phyloP scores from a whole-genome alignment of 2,888 invertebrate genomes.

The Leistus spinibarbis region DNA sequence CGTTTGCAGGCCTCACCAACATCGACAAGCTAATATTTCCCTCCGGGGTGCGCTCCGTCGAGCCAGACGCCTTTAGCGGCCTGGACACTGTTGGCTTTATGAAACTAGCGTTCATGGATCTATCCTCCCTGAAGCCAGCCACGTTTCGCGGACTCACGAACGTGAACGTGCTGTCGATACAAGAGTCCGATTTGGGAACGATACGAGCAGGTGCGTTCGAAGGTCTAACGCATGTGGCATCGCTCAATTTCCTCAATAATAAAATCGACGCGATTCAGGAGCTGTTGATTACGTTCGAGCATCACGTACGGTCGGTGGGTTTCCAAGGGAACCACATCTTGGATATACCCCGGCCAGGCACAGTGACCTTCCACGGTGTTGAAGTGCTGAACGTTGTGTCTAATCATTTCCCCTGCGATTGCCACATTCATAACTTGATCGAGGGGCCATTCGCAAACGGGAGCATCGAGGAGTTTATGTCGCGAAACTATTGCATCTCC shows the following conservation, averaged over 20 bases:
- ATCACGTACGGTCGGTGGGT: conserved; percentile 72
- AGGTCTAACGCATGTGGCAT: conserved; percentile 73
- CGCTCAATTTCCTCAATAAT: conserved; percentile 79
- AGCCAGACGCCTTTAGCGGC: conserved; percentile 81
- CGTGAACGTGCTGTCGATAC: conserved; percentile 75
- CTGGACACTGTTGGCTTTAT: conserved; percentile 81
- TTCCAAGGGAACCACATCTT: conserved; percentile 84
- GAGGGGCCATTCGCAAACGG: conserved; percentile 76
- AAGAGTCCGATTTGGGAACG: conserved; percentile 82
- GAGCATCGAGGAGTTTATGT: conserved; percentile 69
- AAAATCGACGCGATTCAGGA: conserved; percentile 84
- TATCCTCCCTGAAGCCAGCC: conserved; percentile 70
- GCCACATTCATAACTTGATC: conserved; percentile 78
- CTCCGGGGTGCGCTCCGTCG: conserved; percentile 75
- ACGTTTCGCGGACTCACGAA: conserved; percentile 80
- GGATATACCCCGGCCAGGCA: conserved; percentile 72
- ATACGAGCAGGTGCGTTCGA: conserved; percentile 77
- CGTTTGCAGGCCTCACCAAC: conserved; percentile 83
- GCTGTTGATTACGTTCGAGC: conserved; percentile 72
- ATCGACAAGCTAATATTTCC: conserved; percentile 85
- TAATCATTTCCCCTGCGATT: conserved; percentile 88
- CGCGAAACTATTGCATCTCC: conserved; percentile 84
- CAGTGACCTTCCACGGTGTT: conserved; percentile 74
- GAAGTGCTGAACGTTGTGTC: conserved; percentile 73
- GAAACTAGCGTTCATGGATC: conserved; percentile 83